Conservation (phyloP, 2,113 vertebrate species). For the Pteropus alecto region DNA sequence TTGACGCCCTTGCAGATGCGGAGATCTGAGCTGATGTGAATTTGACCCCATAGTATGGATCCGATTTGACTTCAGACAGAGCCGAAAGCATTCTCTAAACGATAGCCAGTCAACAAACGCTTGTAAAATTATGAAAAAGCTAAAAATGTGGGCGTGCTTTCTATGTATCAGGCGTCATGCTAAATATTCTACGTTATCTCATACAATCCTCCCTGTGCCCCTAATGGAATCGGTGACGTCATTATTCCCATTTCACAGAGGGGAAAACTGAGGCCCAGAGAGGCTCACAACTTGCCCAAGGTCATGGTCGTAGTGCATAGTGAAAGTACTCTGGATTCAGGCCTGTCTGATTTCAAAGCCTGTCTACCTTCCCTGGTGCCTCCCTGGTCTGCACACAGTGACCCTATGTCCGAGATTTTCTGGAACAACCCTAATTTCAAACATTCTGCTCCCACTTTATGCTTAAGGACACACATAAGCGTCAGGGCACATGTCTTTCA, state of each 20-base stretch:
- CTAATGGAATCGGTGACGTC: background rate
- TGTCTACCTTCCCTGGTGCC: background rate
- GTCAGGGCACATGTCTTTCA: background rate
- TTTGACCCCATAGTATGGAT: background rate
- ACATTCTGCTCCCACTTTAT: background rate
- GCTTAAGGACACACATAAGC: background rate
- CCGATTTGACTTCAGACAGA: background rate
- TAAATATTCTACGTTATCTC: background rate
- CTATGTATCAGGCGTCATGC: rapidly evolving
- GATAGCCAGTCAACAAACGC: background rate
- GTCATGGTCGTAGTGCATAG: background rate
- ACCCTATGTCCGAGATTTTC: background rate
- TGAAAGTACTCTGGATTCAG: background rate
- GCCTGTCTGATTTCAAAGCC: background rate
- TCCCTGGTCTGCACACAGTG: background rate
- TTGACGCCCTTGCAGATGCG: background rate
- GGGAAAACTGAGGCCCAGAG: background rate
- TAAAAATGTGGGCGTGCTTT: background rate
- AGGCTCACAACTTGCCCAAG: background rate
- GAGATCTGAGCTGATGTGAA: background rate
- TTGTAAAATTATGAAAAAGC: background rate
- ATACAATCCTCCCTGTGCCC: background rate
- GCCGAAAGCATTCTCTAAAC: background rate
- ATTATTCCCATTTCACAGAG: background rate
- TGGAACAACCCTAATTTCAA: background rate